These are phyloP conservation scores for Nasalis larvatus DNA, from an alignment of 2,113 vertebrate genomes.

Conservation along the genomic window DNA sequence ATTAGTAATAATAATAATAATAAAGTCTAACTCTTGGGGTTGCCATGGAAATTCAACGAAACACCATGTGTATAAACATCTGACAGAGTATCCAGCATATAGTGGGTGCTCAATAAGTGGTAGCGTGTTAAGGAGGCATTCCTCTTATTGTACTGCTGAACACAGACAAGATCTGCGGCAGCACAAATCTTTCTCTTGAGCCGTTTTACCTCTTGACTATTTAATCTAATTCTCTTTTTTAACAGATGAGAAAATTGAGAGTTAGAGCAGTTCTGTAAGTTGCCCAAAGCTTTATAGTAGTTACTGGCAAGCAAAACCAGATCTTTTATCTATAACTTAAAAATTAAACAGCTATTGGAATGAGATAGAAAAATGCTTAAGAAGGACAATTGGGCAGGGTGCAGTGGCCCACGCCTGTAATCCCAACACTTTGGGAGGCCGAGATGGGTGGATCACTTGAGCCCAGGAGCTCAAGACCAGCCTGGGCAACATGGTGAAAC, in stretches of 20 bases:
- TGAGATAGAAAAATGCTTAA: conserved; percentile 2
- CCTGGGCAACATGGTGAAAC: too few species aligned
- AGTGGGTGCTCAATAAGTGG: neutral
- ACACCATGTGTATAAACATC: neutral
- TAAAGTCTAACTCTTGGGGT: neutral
- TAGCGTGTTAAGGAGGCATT: neutral
- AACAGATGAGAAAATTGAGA: conserved; percentile 8
- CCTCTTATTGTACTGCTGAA: neutral
- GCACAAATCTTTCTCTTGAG: neutral
- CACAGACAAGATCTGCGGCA: neutral
- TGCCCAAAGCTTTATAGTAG: neutral
- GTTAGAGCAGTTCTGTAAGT: neutral
- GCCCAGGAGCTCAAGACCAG: too few species aligned
- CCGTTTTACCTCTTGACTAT: neutral
- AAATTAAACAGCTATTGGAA: neutral
- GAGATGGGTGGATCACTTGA: too few species aligned
- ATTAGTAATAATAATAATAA: neutral
- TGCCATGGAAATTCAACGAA: neutral
- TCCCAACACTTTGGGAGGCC: too few species aligned
- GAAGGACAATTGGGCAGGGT: neutral
- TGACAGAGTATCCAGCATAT: neutral
- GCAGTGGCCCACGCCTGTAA: too few species aligned
- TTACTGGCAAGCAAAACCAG: neutral
- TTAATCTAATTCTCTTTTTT: neutral
- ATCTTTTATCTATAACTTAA: neutral